Evolutionary conservation across 2,113 vertebrate genomes (phyloP), one percentile per base, ranked within the genome.

Genomic region (Oreotrochilus melanogaster): DNA sequence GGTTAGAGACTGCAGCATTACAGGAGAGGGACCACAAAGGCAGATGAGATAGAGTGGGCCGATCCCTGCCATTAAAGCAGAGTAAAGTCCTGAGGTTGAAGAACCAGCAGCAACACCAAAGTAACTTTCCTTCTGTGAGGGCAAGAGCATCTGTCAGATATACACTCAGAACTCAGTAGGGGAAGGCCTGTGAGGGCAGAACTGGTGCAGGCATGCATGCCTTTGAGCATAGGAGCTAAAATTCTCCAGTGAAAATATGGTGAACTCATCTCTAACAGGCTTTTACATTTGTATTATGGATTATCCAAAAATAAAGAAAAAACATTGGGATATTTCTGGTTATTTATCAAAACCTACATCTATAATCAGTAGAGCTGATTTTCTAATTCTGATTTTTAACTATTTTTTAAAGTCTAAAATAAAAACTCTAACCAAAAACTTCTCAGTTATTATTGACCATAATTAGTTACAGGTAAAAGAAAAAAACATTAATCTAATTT

Each of bases 181-280:
- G 4, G n/a, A 89, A 96, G 66, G 9, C 27, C 50, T 45, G 14
- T 14, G 45, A 83, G 42, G 67, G 45, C 50, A 92, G 37, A 88
- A 62, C 15, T 28, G 27, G 23, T 48, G 14, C 13, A 78, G 8
- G 14, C 8, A 54, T 64, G 45, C 0, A 0, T 16, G 86, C 6
- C 12, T 79, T 54, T 37, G 6, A 76, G 33, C 37, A 66, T 9
- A 62, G 80, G 22, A 79, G 25, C 31, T 58, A 42, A 25, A 72
- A 89, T 13, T 47, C 13, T 37, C 24, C 10, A 11, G 5, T 39
- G 9, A 30, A 86, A 87, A 21, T 47, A 28, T 1, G 8, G 9
- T 24, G 54, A 66, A 3, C 4, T 8, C 9, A 39, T 45, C 9
- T 76, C 37, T 28, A 76, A 30, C 2, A n/a, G 9, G 5, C 3